Evolutionary conservation across 2,888 invertebrate species (phyloP).

Genomic region (Cephalotes varians): DNA sequence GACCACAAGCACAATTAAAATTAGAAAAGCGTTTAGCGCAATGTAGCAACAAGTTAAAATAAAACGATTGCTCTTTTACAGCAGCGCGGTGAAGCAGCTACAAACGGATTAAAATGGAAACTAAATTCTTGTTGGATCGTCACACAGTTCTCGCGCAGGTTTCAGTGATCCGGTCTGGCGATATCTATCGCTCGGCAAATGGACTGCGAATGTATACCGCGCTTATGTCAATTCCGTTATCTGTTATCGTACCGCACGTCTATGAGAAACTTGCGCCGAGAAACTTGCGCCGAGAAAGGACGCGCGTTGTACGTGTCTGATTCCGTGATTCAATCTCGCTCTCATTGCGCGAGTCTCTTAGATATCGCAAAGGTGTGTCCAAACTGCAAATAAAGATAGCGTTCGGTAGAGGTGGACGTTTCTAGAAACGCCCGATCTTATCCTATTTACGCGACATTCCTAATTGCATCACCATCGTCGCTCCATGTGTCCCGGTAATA

Average conservation of each 20-base stretch:
- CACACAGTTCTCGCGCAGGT: constrained; percentile 11
- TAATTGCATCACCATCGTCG: constrained; percentile 32
- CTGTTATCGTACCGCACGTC: constrained; percentile 37
- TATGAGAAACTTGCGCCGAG: constrained; percentile 24
- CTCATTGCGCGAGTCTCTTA: constrained; percentile 25
- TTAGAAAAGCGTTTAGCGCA: neutral
- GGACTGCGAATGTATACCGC: constrained; percentile 53
- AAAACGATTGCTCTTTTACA: neutral
- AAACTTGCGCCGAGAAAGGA: constrained; percentile 18
- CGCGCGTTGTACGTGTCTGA: constrained; percentile 40
- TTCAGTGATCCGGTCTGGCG: constrained; percentile 25
- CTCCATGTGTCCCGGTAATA: constrained; percentile 11
- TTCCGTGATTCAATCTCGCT: constrained; percentile 58
- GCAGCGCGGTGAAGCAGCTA: neutral
- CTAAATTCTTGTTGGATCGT: neutral
- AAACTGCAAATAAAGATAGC: constrained; percentile 46
- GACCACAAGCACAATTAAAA: neutral
- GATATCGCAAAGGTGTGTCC: constrained; percentile 24
- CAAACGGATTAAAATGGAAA: constrained; percentile 7
- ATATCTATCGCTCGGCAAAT: constrained; percentile 59
- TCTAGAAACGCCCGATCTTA: constrained; percentile 22
- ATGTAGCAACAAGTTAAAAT: constrained; percentile 9
- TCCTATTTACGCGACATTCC: constrained; percentile 27
- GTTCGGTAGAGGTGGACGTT: neutral
- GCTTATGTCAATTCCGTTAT: constrained; percentile 66